phyloP scores from a whole-genome alignment of 2,888 invertebrate species.

The Gisinianus flammeolus region DNA sequence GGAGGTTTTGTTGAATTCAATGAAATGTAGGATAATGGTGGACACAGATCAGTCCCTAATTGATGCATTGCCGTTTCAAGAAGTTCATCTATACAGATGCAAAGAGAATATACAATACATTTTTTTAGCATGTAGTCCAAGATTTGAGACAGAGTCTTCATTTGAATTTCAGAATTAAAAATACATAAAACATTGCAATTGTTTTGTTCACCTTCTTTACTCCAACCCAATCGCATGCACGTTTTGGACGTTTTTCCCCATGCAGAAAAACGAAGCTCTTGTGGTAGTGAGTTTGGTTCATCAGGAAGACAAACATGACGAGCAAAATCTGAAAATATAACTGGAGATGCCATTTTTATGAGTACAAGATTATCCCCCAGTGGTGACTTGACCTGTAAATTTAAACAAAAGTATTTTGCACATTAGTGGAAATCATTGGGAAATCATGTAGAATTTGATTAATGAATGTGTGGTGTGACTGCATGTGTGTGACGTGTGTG shows the following conservation, averaged over 20 bases:
- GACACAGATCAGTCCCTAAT: slow-evolving; percentile 51
- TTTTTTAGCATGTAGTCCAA: too few relatives aligned
- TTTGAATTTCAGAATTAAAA: neutral
- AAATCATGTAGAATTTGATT: too few relatives aligned
- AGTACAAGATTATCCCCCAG: slow-evolving; percentile 86
- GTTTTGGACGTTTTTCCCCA: slow-evolving; percentile 51
- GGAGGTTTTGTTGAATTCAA: slow-evolving; percentile 41
- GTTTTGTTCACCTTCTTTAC: slow-evolving; percentile 69
- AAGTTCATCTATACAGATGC: slow-evolving; percentile 54
- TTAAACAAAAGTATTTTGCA: neutral
- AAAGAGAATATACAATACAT: slow-evolving; percentile 37
- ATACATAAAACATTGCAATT: neutral
- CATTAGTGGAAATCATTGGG: slow-evolving; percentile 23
- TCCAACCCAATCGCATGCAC: slow-evolving; percentile 87
- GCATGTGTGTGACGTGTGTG: too few relatives aligned
- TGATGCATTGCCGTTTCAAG: slow-evolving; percentile 57
- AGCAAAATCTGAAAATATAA: slow-evolving; percentile 79
- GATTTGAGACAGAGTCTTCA: too few relatives aligned
- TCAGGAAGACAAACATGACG: slow-evolving; percentile 81
- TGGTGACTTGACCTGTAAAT: slow-evolving; percentile 72
- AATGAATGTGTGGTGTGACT: too few relatives aligned
- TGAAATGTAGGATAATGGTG: slow-evolving; percentile 28
- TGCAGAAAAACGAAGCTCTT: slow-evolving; percentile 60
- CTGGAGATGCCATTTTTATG: slow-evolving; percentile 77
- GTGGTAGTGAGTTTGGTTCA: slow-evolving; percentile 60